These are phyloP conservation scores for Tenthredo mesomela DNA, from an alignment of 2,888 invertebrate genomes.

Conservation along the genomic window DNA sequence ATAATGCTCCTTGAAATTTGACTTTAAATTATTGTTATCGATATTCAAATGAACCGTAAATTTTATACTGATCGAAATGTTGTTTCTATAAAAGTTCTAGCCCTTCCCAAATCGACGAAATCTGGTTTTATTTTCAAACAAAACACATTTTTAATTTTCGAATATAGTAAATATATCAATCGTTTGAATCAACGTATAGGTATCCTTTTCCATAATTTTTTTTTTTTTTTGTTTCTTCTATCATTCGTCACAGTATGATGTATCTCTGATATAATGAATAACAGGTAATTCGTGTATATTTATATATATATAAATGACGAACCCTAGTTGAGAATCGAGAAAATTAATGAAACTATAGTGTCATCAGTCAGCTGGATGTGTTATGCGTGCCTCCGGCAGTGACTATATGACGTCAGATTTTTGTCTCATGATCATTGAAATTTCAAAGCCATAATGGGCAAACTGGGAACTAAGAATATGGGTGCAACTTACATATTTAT, in stretches of 20 bases:
- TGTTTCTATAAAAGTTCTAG: slow-evolving; percentile 1
- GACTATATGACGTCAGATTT: slow-evolving; percentile 34
- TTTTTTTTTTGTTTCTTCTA: slow-evolving; percentile 15
- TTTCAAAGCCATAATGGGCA: not conserved
- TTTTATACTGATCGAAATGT: not conserved
- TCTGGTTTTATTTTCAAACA: not conserved
- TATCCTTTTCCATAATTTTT: slow-evolving; percentile 28
- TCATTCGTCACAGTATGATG: not conserved
- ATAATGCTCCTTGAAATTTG: not conserved
- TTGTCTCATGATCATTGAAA: slow-evolving; percentile 7
- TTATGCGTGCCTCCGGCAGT: not conserved
- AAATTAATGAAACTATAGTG: slow-evolving; percentile 5
- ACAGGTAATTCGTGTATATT: not conserved
- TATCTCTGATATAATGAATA: not conserved
- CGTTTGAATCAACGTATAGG: not conserved
- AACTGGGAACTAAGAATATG: not conserved
- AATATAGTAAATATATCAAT: not conserved
- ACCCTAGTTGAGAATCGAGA: not conserved
- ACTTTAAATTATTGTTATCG: not conserved
- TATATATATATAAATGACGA: slow-evolving; percentile 14
- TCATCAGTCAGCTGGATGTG: not conserved
- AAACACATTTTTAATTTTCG: not conserved
- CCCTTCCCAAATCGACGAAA: not conserved
- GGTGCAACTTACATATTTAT: not conserved
- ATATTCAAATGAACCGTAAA: not conserved